Conservation (phyloP, 2,113 vertebrate species). For the Mustelus asterias region DNA sequence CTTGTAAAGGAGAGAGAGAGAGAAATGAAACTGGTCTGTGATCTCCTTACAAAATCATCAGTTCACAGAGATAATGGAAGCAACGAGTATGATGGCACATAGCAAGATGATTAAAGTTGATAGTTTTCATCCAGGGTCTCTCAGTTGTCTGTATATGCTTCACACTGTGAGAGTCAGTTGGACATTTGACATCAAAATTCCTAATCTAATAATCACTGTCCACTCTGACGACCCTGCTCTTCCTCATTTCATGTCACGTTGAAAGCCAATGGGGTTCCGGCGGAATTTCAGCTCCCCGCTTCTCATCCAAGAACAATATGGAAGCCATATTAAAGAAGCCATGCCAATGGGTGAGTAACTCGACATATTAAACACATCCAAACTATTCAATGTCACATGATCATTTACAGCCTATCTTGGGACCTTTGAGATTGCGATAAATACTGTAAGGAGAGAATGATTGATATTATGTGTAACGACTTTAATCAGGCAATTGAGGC, state of each 20-base stretch:
- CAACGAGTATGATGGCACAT: neutral
- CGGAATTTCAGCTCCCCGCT: constrained; percentile 84
- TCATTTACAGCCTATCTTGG: neutral
- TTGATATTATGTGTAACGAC: neutral
- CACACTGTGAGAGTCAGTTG: neutral
- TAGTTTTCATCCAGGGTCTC: neutral
- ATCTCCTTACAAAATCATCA: neutral
- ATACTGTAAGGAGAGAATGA: neutral
- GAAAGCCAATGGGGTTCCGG: constrained; percentile 74
- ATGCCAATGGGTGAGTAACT: constrained; percentile 53
- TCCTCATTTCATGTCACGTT: constrained; percentile 37
- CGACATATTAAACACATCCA: neutral
- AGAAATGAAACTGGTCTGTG: neutral
- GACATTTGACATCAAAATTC: neutral
- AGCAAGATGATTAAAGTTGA: neutral
- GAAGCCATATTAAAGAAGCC: constrained; percentile 60
- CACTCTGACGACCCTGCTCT: constrained; percentile 30
- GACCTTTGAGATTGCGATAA: neutral
- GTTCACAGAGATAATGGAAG: neutral
- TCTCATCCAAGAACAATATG: constrained; percentile 67
- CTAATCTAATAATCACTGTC: neutral
- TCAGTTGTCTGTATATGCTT: neutral
- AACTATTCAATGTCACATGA: neutral
- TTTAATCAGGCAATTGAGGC: no score
- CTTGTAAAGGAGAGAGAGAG: neutral